phyloP scores from a whole-genome alignment of 2,888 invertebrate species.

The Leptarthrus brevirostris region DNA sequence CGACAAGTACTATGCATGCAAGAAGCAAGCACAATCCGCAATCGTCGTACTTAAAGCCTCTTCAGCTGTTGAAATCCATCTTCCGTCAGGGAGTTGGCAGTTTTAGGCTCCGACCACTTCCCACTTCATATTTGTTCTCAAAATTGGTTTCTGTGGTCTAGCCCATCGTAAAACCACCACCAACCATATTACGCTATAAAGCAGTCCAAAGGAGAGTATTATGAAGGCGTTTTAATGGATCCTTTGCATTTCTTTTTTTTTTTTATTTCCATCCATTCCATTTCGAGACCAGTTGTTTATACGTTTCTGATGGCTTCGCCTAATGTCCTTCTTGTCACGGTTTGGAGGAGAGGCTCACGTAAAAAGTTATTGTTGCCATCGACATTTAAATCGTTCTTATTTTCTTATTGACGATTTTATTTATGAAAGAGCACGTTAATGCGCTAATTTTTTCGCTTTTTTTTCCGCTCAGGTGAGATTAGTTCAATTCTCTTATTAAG shows the following conservation, averaged over 20 bases:
- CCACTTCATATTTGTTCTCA: not conserved
- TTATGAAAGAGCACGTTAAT: not conserved
- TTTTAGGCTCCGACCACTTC: slow-evolving; percentile 10
- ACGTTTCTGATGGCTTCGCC: not conserved
- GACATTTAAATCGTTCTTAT: not conserved
- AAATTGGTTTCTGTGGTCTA: slow-evolving; percentile 1
- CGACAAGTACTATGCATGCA: too few species aligned
- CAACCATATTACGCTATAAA: not conserved
- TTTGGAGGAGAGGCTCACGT: not conserved
- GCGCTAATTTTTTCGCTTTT: not conserved
- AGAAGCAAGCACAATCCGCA: not conserved
- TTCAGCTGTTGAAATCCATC: slow-evolving; percentile 25
- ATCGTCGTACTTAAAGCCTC: not conserved
- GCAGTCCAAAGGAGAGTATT: slow-evolving; percentile 8
- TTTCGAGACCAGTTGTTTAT: not conserved
- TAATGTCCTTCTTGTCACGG: not conserved
- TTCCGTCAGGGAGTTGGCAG: slow-evolving; percentile 14
- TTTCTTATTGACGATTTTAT: not conserved
- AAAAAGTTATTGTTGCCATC: not conserved
- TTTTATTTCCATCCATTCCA: not conserved
- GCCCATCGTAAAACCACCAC: not conserved
- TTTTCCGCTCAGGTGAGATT: not conserved
- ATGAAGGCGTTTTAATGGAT: slow-evolving; percentile 34
- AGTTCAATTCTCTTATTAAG: not conserved
- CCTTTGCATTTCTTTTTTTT: slow-evolving; percentile 4